These are phyloP conservation scores for Lepidurus packardi DNA, from an alignment of 1,140 invertebrate species.

Conservation along the genomic window DNA sequence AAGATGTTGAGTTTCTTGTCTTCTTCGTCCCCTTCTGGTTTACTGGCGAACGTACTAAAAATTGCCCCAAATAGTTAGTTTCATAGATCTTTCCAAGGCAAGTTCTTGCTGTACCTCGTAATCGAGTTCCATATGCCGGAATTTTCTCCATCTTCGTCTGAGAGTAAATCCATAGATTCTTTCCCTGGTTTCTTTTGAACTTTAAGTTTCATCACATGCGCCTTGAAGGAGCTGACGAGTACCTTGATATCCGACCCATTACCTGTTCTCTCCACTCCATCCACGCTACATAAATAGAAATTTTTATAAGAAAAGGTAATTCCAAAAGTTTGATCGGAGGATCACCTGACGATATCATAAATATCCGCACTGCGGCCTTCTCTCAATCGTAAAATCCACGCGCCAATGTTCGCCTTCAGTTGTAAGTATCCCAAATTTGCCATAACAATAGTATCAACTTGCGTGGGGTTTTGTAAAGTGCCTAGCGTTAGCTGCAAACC, in stretches of 20 bases:
- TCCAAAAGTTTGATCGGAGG: slow-evolving; percentile 7
- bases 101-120: slow-evolving; percentile 60
- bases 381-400: slow-evolving; percentile 78
- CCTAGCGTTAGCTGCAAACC: slow-evolving; percentile 95
- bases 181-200: slow-evolving; percentile 87
- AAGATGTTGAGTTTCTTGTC: slow-evolving; percentile 96
- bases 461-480: slow-evolving; percentile 64
- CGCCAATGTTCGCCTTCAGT: slow-evolving; percentile 94
- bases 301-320: not conserved
- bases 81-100: not conserved
- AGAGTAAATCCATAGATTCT: slow-evolving; percentile 72
- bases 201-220: slow-evolving; percentile 82
- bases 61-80: not conserved
- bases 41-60: slow-evolving; percentile 56
- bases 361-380: slow-evolving; percentile 91
- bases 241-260: slow-evolving; percentile 70
- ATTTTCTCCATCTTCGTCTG: slow-evolving; percentile 63
- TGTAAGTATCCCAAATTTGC: slow-evolving; percentile 98
- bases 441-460: slow-evolving; percentile 99
- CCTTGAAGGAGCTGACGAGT: slow-evolving; percentile 78
- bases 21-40: slow-evolving; percentile 55
- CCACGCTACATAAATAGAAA: slow-evolving; percentile 56
- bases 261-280: slow-evolving; percentile 57
- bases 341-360: slow-evolving; percentile 59
- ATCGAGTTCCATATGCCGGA: slow-evolving; percentile 89